A percentile compares a stretch with the other conserved stretches of the same genome.
phyloP scores from a whole-genome alignment of 2,888 invertebrate genomes.

The Malthinus flaveolus region DNA sequence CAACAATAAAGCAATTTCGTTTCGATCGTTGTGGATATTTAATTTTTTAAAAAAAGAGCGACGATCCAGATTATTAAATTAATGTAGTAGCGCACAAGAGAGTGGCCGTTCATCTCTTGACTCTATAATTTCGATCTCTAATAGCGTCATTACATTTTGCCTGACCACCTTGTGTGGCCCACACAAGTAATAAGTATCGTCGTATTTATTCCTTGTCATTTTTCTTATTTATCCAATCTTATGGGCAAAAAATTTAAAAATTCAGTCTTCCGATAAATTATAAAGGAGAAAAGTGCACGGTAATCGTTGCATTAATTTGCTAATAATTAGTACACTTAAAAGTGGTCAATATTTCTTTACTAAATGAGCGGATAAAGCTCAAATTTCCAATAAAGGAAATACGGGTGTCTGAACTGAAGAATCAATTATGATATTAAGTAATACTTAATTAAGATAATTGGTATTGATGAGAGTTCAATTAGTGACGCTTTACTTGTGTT shows the following conservation, averaged over 20 bases:
- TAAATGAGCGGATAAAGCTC: constrained; percentile 15
- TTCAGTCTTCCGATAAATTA: background rate
- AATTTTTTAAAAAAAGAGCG: too few relatives aligned
- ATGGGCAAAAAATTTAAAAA: background rate
- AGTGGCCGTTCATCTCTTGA: constrained; percentile 44
- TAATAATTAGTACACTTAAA: background rate
- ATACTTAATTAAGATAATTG: constrained; percentile 46
- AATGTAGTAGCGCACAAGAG: constrained; percentile 38
- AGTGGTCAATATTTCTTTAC: constrained; percentile 4
- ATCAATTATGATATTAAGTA: constrained; percentile 44
- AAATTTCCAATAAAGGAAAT: constrained; percentile 24
- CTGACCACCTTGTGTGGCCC: constrained; percentile 25
- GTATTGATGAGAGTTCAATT: constrained; percentile 46
- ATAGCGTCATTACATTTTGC: constrained; percentile 40
- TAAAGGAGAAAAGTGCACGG: background rate
- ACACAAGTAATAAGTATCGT: constrained; percentile 15
- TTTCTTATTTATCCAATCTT: background rate
- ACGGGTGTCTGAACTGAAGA: constrained; percentile 45
- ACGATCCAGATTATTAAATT: background rate
- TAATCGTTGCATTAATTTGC: background rate
- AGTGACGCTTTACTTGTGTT: constrained; percentile 12
- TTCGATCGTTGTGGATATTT: too few relatives aligned
- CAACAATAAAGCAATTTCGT: too few relatives aligned
- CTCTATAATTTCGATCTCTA: constrained; percentile 49
- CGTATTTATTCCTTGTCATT: constrained; percentile 1